Evolutionary conservation across 2,888 invertebrate species (phyloP), one percentile per base, ranked within the genome.

Genomic region (Calliphora vomitoria): DNA sequence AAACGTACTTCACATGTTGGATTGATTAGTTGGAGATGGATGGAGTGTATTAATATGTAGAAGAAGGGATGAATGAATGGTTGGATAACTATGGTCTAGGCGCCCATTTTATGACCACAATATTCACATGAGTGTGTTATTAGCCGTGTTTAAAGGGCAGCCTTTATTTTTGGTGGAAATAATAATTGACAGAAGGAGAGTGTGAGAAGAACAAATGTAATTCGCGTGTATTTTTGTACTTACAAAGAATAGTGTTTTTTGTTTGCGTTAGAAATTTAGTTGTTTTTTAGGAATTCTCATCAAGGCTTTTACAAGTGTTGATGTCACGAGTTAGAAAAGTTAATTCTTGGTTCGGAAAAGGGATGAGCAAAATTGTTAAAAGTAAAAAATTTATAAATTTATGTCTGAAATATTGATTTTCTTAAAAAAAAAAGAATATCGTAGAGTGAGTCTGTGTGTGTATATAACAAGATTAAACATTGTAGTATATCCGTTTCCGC

Each of bases 401-500:
- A 15, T 47, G 6, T 47, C 13, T 47, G 4, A 31, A 68, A 31
- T 68, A 79, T 58, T 58, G 58, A 68, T 79, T 58, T 79, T 69
- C 31, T 79, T 58, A 13, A 41, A 58, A 18, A 38, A 68, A 4
- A 31, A 58, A 41, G 25, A n/a, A n/a, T n/a, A n/a, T 8, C 4
- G 4, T 25, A 8, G 47, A 25, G 44, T 15, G 6, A 20, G 20
- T 18, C 1, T 50, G 8, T 53, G 15, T 53, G 15, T 79, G n/a
- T 50, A 25, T 25, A 25, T 1, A 79, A 79, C 74, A 35, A 60
- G 47, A 69, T 82, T 75, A 44, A 62, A 50, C 18, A 80, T 79
- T 41, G 25, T 62, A 60, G 20, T n/a, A 64, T 55, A 18, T 79
- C 79, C 86, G 64, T 74, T 82, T 86, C 79, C 69, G 25, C 47